Base-by-base conservation (phyloP, 2,888 invertebrate species). In the Synanthedon tipuliformis region DNA sequence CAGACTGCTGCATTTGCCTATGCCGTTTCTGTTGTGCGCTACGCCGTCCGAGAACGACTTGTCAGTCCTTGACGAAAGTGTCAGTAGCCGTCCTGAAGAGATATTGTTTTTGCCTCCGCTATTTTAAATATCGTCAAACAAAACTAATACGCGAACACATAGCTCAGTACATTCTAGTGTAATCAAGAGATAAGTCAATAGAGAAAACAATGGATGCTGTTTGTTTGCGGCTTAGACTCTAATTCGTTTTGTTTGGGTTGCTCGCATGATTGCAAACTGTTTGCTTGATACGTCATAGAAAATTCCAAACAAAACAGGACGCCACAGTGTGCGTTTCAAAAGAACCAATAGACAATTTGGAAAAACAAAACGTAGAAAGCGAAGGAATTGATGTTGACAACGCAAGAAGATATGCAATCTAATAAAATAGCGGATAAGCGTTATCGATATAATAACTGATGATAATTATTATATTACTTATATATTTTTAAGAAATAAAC, bases 71-170 rank as follows among this genome's bases (percentile, higher is more conserved):
- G 5, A 79, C 70, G 40, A 84, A 81, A 69, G 87, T 87, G 1
- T 72, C 82, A 0, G 78, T 78, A 0, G 65, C 73, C 45, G 87
- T 86, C 2, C 61, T 87, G 40, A 85, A 86, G 68, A 62, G 81
- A 64, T 87, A 87, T 67, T 86, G 79, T 64, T 87, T 75, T 66
- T 86, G 87, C 65, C 75, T 87, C 40, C 79, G 78, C 71, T 80
- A 83, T 27, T 86, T 86, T 59, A 87, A 86, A 60, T 87, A 83
- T 61, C 81, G 74, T 77, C 69, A 68, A 48, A 34, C 10, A 34
- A 34, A 10, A 0, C 10, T 34, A n/a, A 50, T 10, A 40, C 34
- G 12, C n/a, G 50, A 50, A 13, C 40, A 12, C 18, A 16, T 49
- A 23, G 16, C 49, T 4, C 4, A 49, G 49, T 49, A 49, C 49